Conservation (phyloP, 2,113 vertebrate genomes). For the Coreoperca whiteheadi region DNA sequence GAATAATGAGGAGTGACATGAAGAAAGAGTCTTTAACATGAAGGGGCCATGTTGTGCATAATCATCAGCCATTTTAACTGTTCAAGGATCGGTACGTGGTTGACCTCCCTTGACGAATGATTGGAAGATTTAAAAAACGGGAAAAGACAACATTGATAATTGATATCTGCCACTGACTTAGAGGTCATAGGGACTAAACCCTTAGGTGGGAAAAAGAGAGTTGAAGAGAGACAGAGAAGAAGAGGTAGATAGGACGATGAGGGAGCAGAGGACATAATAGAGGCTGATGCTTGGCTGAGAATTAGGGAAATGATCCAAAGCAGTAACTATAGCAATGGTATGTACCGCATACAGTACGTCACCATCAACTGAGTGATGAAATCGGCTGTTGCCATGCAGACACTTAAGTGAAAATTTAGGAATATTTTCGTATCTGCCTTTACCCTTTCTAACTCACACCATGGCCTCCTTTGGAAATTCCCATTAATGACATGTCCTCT, state of each 20-base stretch:
- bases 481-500: not conserved
- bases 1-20: not conserved
- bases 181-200: not conserved
- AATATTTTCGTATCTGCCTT: not conserved
- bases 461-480: not conserved
- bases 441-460: not conserved
- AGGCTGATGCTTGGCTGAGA: not conserved
- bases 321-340: not conserved
- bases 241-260: not conserved
- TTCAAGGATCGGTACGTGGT: not conserved
- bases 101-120: not conserved
- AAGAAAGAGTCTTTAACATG: not conserved
- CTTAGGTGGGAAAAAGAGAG: not conserved
- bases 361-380: not conserved
- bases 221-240: not conserved
- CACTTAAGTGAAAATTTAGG: not conserved
- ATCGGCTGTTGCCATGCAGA: slow-evolving; percentile 56
- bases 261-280: not conserved
- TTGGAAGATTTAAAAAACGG: not conserved
- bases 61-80: not conserved
- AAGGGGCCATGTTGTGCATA: not conserved
- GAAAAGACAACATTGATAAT: not conserved
- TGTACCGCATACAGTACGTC: not conserved
- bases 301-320: not conserved
- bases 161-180: not conserved